These are phyloP conservation scores for Trissoscelio sp. DNA, from an alignment of 2,888 invertebrate genomes.

Conservation along the genomic window DNA sequence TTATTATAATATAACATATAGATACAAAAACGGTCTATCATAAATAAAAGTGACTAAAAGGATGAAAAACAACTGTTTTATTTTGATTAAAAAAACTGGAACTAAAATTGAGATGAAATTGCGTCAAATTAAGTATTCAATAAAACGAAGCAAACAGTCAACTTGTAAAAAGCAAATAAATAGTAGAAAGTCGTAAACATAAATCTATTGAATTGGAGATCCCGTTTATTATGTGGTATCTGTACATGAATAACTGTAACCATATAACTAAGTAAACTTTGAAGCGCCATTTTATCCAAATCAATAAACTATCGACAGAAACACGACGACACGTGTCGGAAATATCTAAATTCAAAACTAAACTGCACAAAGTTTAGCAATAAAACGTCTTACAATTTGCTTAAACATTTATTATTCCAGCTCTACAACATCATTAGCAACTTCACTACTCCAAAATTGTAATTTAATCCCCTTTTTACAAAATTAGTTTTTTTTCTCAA, in stretches of 20 bases:
- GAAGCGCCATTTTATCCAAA: slow-evolving; percentile 36
- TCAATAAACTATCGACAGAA: slow-evolving; percentile 49
- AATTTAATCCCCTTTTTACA: too few relatives aligned
- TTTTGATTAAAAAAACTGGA: too few relatives aligned
- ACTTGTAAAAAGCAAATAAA: too few relatives aligned
- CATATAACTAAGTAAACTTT: slow-evolving; percentile 33
- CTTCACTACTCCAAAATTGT: too few relatives aligned
- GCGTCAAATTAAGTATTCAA: not conserved
- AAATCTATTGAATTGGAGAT: slow-evolving; percentile 7
- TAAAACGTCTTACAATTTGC: slow-evolving; percentile 27
- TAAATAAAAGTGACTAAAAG: too few relatives aligned
- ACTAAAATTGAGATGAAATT: too few relatives aligned
- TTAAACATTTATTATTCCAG: not conserved
- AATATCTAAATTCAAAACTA: slow-evolving; percentile 41
- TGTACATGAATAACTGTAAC: slow-evolving; percentile 35
- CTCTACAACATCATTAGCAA: not conserved
- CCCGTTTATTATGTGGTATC: slow-evolving; percentile 28
- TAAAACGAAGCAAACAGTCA: too few relatives aligned
- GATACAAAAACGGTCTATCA: too few relatives aligned
- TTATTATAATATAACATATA: too few relatives aligned
- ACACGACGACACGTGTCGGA: slow-evolving; percentile 42
- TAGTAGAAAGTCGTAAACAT: slow-evolving; percentile 14
- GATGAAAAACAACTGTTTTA: too few relatives aligned
- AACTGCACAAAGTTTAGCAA: slow-evolving; percentile 36
- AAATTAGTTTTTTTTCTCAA: too few relatives aligned